These are phyloP conservation scores for Drosophila recens DNA, from an alignment of 2,888 invertebrate species.

Conservation along the genomic window DNA sequence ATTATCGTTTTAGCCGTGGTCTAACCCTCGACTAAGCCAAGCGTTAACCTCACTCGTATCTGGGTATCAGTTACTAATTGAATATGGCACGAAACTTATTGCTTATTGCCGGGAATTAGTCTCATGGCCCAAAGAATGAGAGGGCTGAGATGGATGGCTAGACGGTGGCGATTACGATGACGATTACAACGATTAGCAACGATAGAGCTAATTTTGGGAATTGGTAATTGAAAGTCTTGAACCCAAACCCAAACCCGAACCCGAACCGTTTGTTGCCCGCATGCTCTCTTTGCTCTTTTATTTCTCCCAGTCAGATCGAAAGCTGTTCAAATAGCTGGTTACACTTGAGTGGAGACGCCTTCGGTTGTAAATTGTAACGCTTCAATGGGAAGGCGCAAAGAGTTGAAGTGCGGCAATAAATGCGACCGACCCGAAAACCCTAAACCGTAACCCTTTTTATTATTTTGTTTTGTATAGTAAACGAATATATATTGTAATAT, in stretches of 20 bases:
- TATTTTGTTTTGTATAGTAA: background rate
- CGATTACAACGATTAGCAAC: conserved; percentile 45
- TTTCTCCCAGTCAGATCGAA: conserved; percentile 26
- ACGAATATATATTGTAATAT: conserved; percentile 3
- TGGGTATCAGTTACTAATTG: conserved; percentile 53
- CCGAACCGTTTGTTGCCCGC: conserved; percentile 3
- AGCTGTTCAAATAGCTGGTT: conserved; percentile 57
- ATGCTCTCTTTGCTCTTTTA: conserved; percentile 2
- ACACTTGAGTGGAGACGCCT: conserved; percentile 56
- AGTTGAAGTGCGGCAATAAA: conserved; percentile 71
- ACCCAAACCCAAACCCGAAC: conserved; percentile 15
- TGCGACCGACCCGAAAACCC: conserved; percentile 21
- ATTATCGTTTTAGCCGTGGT: conserved; percentile 52
- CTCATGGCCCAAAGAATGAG: conserved; percentile 3
- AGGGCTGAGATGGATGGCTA: conserved; percentile 16
- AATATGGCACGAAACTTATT: conserved; percentile 68
- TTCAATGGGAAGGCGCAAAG: conserved; percentile 63
- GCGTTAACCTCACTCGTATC: conserved; percentile 56
- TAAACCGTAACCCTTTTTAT: conserved; percentile 24
- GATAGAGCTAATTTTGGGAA: conserved; percentile 48
- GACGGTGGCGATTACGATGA: conserved; percentile 42
- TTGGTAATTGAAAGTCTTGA: conserved; percentile 55
- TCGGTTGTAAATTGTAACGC: conserved; percentile 76
- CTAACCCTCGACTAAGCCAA: conserved; percentile 64
- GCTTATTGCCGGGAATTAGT: conserved; percentile 42